Evolutionary conservation across 2,113 vertebrate genomes (phyloP).

Genomic region (Neotoma lepida): DNA sequence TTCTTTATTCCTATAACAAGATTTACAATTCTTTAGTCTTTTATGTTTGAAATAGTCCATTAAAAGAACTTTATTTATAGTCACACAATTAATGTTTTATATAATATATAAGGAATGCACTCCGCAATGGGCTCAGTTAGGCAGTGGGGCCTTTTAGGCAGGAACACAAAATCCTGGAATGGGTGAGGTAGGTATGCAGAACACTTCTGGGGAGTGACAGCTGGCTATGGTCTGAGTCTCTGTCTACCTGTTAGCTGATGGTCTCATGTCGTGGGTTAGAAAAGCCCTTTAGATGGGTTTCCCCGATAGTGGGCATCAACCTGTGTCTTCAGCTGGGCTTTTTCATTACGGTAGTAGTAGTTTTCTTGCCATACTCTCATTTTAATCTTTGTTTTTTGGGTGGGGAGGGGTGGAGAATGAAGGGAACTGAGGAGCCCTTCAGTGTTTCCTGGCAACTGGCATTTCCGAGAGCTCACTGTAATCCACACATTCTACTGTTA

Average conservation of each 20-base stretch:
- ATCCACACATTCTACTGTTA: background rate
- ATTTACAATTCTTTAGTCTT: background rate
- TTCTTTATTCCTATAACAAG: conserved; percentile 7
- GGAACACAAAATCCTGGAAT: background rate
- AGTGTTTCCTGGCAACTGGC: background rate
- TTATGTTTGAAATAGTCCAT: background rate
- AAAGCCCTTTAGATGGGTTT: background rate
- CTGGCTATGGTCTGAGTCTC: background rate
- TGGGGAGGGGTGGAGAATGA: background rate
- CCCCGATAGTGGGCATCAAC: background rate
- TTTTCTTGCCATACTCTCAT: background rate
- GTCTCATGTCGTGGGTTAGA: background rate
- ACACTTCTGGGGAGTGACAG: background rate
- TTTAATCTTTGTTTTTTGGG: background rate
- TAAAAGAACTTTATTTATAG: background rate
- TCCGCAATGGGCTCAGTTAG: background rate
- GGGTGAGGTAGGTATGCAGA: background rate
- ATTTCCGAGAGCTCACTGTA: background rate
- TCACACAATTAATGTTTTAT: background rate
- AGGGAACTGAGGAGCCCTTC: background rate
- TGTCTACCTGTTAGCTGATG: background rate
- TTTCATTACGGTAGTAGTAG: background rate
- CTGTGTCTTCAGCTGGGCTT: background rate
- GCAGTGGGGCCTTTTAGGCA: background rate
- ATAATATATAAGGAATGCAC: background rate